A percentile compares a stretch with the other conserved stretches of the same genome.
phyloP scores from a whole-genome alignment of 2,888 invertebrate genomes.

The Hypomecis atomaria region DNA sequence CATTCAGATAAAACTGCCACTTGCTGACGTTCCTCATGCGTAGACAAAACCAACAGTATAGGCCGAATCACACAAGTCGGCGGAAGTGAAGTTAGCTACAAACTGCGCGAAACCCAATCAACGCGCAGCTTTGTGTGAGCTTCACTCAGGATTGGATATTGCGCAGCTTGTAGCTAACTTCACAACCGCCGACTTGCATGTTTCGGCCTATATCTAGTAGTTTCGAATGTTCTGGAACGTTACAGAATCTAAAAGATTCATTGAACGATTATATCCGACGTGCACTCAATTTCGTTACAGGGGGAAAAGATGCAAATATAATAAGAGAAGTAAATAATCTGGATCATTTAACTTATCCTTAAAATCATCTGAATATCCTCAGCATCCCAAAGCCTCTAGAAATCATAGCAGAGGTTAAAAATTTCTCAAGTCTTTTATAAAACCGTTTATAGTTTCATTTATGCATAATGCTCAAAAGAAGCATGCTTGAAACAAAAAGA shows the following conservation, averaged over 20 bases:
- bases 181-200: too few relatives aligned
- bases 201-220: too few relatives aligned
- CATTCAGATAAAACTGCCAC: background rate
- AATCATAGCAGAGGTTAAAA: constrained; percentile 3
- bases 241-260: background rate
- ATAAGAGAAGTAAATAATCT: constrained; percentile 3
- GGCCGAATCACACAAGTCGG: too few relatives aligned
- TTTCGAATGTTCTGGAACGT: background rate
- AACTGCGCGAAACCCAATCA: too few relatives aligned
- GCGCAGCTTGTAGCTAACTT: too few relatives aligned
- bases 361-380: constrained; percentile 3
- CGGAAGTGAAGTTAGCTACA: too few relatives aligned
- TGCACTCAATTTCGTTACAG: background rate
- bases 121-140: too few relatives aligned
- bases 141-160: too few relatives aligned
- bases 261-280: background rate
- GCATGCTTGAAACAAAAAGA: constrained; percentile 26
- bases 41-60: background rate
- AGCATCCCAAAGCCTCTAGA: constrained; percentile 12
- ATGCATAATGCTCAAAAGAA: constrained; percentile 24
- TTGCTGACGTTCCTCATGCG: constrained; percentile 17
- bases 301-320: constrained; percentile 6
- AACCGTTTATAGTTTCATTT: constrained; percentile 20
- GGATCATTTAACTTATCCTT: constrained; percentile 10
- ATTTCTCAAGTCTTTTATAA: constrained; percentile 1